phyloP scores from a whole-genome alignment of 2,797 vertebrate genomes.

The Parambassis ranga region DNA sequence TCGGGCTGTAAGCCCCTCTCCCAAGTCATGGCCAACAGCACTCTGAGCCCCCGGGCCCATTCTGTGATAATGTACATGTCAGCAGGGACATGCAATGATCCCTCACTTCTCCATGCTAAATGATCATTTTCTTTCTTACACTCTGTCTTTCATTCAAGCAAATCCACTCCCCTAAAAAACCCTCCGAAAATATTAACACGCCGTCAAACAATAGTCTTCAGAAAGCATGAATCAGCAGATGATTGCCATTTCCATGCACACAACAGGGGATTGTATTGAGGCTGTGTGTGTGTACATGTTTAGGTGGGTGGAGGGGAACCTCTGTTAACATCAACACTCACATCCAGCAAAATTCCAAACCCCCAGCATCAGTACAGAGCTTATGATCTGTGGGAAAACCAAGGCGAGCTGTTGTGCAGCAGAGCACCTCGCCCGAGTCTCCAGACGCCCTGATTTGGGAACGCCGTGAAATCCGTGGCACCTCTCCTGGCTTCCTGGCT shows the following conservation, averaged over 20 bases:
- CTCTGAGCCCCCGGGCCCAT: constrained; percentile 54
- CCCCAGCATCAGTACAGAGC: constrained; percentile 56
- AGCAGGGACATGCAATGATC: constrained; percentile 70
- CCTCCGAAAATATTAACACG: constrained; percentile 69
- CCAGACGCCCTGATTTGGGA: constrained; percentile 76
- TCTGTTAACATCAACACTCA: constrained; percentile 45
- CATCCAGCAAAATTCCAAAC: constrained; percentile 67
- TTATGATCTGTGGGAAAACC: constrained; percentile 70
- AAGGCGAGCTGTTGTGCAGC: constrained; percentile 42
- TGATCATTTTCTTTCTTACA: constrained; percentile 66
- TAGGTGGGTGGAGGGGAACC: constrained; percentile 49
- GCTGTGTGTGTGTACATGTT: constrained; percentile 26
- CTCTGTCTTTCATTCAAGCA: constrained; percentile 62
- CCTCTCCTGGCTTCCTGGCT: constrained; percentile 81
- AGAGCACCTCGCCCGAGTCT: constrained; percentile 72
- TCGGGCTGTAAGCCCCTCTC: constrained; percentile 76
- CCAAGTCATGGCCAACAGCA: constrained; percentile 67
- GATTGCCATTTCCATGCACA: constrained; percentile 69
- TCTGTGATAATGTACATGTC: constrained; percentile 68
- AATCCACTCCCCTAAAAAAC: constrained; percentile 64
- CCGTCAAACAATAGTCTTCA: constrained; percentile 62
- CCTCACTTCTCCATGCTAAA: constrained; percentile 67
- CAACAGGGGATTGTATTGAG: constrained; percentile 67
- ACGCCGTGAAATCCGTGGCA: constrained; percentile 83
- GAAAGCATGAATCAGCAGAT: constrained; percentile 78